Conservation (phyloP, 2,113 vertebrate species). For the Anguilla rostrata region DNA sequence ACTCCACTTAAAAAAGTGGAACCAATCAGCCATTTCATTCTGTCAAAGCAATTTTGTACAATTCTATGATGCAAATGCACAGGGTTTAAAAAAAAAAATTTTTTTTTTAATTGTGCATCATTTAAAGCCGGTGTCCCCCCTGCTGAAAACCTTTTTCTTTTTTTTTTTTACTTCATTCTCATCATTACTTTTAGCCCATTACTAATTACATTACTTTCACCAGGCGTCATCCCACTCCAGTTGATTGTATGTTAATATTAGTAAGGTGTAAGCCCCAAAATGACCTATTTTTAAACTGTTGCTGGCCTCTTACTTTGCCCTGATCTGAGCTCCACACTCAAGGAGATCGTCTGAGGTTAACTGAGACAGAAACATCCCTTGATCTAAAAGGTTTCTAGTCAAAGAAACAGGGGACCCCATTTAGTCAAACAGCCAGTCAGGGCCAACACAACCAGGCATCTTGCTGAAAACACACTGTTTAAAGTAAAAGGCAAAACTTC, state of each 20-base stretch:
- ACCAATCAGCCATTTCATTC: constrained; percentile 35
- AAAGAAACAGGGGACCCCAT: neutral
- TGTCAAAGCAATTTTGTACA: constrained; percentile 16
- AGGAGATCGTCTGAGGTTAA: neutral
- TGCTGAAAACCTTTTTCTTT: neutral
- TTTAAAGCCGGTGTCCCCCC: neutral
- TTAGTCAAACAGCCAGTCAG: neutral
- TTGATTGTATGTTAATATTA: constrained; percentile 36
- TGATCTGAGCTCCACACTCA: constrained; percentile 18
- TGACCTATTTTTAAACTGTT: constrained; percentile 25
- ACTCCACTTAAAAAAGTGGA: constrained; percentile 38
- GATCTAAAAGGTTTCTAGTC: neutral
- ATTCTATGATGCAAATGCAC: neutral
- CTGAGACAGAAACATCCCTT: neutral
- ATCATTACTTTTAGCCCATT: neutral
- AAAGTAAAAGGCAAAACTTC: too few species aligned
- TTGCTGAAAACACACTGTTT: neutral
- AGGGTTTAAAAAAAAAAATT: neutral
- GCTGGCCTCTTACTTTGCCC: constrained; percentile 32
- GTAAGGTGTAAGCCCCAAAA: constrained; percentile 23
- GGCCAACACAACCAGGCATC: neutral
- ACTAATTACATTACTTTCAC: neutral
- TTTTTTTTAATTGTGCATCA: neutral
- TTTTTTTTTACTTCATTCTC: neutral
- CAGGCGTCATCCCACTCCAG: constrained; percentile 10